Evolutionary conservation across 2,888 invertebrate species (phyloP).

Genomic region (Ormyrus labotus): DNA sequence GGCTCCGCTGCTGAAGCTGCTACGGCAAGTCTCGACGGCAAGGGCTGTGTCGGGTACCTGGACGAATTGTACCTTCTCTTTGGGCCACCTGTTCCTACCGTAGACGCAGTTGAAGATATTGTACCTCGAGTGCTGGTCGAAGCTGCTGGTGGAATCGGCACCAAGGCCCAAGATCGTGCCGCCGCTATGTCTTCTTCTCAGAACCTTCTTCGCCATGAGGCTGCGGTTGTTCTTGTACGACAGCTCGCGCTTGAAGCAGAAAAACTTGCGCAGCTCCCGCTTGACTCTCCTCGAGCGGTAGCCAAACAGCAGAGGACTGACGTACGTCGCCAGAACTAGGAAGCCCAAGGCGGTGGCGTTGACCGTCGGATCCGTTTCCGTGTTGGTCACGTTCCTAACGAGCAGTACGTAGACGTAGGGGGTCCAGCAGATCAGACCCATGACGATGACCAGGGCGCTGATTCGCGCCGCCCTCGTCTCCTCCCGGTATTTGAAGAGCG

Average conservation of each 20-base stretch:
- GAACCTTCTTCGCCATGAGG: constrained; percentile 76
- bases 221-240: constrained; percentile 74
- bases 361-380: constrained; percentile 65
- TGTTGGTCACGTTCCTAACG: constrained; percentile 74
- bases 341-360: constrained; percentile 69
- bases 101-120: constrained; percentile 74
- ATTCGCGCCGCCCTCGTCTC: constrained; percentile 93
- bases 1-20: constrained; percentile 81
- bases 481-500: constrained; percentile 89
- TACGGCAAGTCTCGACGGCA: constrained; percentile 79
- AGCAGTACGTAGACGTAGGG: constrained; percentile 76
- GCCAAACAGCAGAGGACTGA: constrained; percentile 87
- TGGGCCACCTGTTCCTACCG: constrained; percentile 70
- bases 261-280: constrained; percentile 78
- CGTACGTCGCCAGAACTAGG: constrained; percentile 80
- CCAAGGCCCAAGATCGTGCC: constrained; percentile 57
- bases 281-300: constrained; percentile 84
- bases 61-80: constrained; percentile 77
- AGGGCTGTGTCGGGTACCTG: constrained; percentile 79
- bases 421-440: constrained; percentile 80
- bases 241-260: constrained; percentile 74
- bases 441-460: constrained; percentile 86
- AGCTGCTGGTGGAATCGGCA: constrained; percentile 38
- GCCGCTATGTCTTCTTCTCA: constrained; percentile 71
- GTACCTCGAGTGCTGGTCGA: constrained; percentile 67